Conservation (phyloP, 2,797 vertebrate genomes). For the Sarcophilus harrisii region DNA sequence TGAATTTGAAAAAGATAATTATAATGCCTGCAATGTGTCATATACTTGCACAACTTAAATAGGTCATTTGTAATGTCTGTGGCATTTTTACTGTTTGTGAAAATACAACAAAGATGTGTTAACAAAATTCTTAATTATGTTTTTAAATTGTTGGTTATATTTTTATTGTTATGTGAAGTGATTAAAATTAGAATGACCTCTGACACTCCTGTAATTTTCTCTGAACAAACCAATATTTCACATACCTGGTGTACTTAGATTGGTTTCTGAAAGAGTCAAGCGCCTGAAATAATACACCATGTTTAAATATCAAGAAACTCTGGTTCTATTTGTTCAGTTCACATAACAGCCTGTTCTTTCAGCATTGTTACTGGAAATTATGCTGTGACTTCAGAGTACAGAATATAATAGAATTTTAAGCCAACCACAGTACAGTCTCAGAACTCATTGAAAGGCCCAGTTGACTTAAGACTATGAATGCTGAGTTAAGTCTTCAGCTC, state of each 20-base stretch:
- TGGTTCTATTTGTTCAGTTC: slow-evolving; percentile 66
- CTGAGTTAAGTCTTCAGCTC: slow-evolving; percentile 50
- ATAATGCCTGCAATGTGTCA: slow-evolving; percentile 88
- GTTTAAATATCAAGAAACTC: slow-evolving; percentile 56
- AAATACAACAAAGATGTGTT: slow-evolving; percentile 81
- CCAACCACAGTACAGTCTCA: not conserved
- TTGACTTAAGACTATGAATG: not conserved
- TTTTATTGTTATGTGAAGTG: slow-evolving; percentile 82
- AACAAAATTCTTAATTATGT: slow-evolving; percentile 82
- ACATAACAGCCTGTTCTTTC: slow-evolving; percentile 4
- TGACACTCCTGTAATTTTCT: slow-evolving; percentile 83
- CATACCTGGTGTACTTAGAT: slow-evolving; percentile 50
- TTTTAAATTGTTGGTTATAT: slow-evolving; percentile 82
- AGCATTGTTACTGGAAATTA: not conserved
- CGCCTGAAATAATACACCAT: slow-evolving; percentile 58
- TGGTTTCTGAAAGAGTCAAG: slow-evolving; percentile 66
- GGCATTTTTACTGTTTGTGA: slow-evolving; percentile 85
- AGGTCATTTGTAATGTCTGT: slow-evolving; percentile 85
- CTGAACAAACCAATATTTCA: slow-evolving; percentile 76
- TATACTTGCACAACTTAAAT: slow-evolving; percentile 85
- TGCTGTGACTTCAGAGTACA: slow-evolving; percentile 53
- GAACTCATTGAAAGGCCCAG: slow-evolving; percentile 39
- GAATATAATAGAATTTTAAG: slow-evolving; percentile 36
- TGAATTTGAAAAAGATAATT: slow-evolving; percentile 87
- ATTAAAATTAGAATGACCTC: slow-evolving; percentile 84